Evolutionary conservation across 23 tunicate species (phyloP).

Genomic region (Botrylloides violaceus): DNA sequence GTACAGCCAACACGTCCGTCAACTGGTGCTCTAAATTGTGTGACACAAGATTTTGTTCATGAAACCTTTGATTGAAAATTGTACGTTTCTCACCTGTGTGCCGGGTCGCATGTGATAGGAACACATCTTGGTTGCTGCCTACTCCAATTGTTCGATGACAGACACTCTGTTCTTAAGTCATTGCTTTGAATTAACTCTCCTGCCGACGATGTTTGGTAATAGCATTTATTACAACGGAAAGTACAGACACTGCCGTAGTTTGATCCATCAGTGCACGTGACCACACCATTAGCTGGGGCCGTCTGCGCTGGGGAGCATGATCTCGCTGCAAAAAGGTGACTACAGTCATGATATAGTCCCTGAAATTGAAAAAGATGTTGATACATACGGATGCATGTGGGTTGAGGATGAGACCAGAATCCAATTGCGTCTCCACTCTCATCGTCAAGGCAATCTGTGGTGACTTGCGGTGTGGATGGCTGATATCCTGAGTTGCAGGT

Average conservation of each 20-base stretch:
- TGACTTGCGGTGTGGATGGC: conserved; percentile 13
- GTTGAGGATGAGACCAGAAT: conserved; percentile 36
- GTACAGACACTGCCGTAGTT: conserved; percentile 28
- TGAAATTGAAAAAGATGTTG: too few relatives aligned
- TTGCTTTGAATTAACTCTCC: conserved; percentile 15
- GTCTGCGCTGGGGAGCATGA: conserved; percentile 25
- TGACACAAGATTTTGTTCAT: neutral
- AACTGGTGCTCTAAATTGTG: conserved; percentile 7
- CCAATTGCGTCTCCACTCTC: conserved; percentile 41
- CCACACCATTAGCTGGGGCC: conserved; percentile 14
- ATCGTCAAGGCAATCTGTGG: conserved; percentile 20
- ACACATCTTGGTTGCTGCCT: conserved; percentile 10
- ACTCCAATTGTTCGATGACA: conserved; percentile 10
- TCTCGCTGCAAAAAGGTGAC: conserved; percentile 2
- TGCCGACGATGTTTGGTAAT: conserved; percentile 16
- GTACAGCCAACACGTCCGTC: conserved; percentile 12
- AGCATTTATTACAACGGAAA: conserved; percentile 22
- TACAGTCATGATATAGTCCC: too few relatives aligned
- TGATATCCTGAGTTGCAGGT: conserved; percentile 21
- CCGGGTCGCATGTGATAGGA: conserved; percentile 11
- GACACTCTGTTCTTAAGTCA: conserved; percentile 16
- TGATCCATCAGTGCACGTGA: conserved; percentile 13
- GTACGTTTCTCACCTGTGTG: conserved; percentile 14
- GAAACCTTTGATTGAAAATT: too few relatives aligned
- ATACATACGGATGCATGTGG: conserved; percentile 40